These are phyloP conservation scores for Erpornis zantholeuca DNA, from an alignment of 2,113 vertebrate species.

Conservation along the genomic window DNA sequence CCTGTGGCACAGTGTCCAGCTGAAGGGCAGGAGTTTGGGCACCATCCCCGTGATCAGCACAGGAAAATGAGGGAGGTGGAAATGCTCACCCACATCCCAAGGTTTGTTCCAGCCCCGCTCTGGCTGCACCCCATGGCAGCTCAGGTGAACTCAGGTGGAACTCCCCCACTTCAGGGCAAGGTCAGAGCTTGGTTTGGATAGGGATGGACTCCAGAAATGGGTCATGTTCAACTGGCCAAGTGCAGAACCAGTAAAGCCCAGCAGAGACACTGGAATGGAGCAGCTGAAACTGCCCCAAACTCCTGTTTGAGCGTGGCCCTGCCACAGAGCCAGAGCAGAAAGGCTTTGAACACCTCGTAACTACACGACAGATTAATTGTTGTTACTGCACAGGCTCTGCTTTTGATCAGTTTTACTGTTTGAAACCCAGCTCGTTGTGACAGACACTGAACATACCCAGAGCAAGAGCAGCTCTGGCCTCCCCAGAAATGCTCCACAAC, in stretches of 20 bases:
- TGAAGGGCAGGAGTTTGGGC: background rate
- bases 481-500: background rate
- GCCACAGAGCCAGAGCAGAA: background rate
- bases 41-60: rapidly evolving
- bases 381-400: conserved; percentile 24
- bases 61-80: background rate
- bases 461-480: background rate
- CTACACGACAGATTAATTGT: background rate
- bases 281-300: background rate
- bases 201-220: rapidly evolving
- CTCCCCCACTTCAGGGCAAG: background rate
- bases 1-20: background rate
- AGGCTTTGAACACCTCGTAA: conserved; percentile 48
- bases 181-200: background rate
- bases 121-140: background rate
- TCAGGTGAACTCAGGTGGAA: background rate
- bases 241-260: background rate
- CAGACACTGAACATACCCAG: conserved; percentile 28
- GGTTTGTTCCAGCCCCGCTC: background rate
- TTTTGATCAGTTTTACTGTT: conserved; percentile 39
- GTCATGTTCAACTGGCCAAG: background rate
- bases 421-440: background rate
- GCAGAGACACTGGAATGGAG: background rate
- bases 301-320: rapidly evolving
- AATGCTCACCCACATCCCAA: background rate